Evolutionary conservation across 2,797 vertebrate genomes (phyloP).

Genomic region (Crax fasciolata): DNA sequence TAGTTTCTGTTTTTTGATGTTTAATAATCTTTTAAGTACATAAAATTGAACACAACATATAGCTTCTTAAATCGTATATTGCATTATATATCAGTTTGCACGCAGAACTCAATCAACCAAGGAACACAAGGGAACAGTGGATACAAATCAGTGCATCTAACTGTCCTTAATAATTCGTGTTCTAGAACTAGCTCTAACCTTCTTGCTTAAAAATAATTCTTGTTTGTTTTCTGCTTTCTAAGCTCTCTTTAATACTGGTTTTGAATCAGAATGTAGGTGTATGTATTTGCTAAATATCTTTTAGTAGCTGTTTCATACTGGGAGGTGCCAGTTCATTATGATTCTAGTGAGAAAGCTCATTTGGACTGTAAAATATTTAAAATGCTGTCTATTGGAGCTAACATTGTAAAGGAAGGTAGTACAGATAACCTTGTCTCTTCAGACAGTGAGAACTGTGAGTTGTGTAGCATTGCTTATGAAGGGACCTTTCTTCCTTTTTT

Average conservation of each 20-base stretch:
- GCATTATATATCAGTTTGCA: background rate
- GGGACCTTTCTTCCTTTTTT: fast-evolving
- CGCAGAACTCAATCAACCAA: background rate
- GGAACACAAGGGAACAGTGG: background rate
- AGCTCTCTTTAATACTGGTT: background rate
- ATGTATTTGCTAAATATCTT: background rate
- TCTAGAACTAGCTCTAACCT: background rate
- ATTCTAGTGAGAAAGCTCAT: background rate
- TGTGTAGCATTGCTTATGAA: background rate
- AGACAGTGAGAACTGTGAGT: background rate
- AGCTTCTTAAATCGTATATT: background rate
- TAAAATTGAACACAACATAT: background rate
- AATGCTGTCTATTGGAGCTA: background rate
- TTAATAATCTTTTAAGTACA: background rate
- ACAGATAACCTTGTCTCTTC: background rate
- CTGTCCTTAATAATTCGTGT: background rate
- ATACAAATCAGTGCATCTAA: background rate
- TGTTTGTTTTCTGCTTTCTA: background rate
- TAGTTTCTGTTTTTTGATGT: background rate
- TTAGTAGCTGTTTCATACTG: background rate
- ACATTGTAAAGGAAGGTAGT: background rate
- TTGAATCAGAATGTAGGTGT: background rate
- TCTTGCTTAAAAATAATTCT: background rate
- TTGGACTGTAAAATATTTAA: background rate
- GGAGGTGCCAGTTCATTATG: background rate